Evolutionary conservation across 2,888 invertebrate genomes (phyloP).

Genomic region (Buathra laborator): DNA sequence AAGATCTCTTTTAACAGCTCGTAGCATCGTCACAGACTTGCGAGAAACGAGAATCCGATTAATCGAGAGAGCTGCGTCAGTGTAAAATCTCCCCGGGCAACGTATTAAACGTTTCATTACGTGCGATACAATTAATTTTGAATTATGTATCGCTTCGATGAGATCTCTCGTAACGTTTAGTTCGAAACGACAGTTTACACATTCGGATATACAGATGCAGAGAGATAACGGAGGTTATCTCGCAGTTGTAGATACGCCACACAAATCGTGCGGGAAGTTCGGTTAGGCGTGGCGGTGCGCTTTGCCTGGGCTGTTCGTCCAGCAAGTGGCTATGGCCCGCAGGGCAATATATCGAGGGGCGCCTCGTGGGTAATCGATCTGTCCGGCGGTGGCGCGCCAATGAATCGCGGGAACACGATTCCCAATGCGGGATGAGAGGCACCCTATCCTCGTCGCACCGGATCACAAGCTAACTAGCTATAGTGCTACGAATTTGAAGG

Average conservation of each 20-base stretch:
- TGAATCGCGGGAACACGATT: slow-evolving; percentile 79
- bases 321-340: slow-evolving; percentile 62
- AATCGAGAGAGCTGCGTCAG: too few species aligned
- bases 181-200: neutral
- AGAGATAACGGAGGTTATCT: slow-evolving; percentile 27
- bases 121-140: too few species aligned
- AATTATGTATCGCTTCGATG: neutral
- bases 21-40: too few species aligned
- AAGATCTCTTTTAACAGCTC: too few species aligned
- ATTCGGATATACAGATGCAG: slow-evolving; percentile 23
- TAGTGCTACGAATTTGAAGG: slow-evolving; percentile 16
- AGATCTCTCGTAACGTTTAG: slow-evolving; percentile 7
- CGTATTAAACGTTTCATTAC: too few species aligned
- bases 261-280: slow-evolving; percentile 63
- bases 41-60: too few species aligned
- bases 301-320: slow-evolving; percentile 60
- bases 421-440: slow-evolving; percentile 52
- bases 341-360: slow-evolving; percentile 70
- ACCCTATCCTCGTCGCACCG: slow-evolving; percentile 43
- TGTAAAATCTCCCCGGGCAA: too few species aligned
- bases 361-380: slow-evolving; percentile 79
- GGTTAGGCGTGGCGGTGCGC: slow-evolving; percentile 62
- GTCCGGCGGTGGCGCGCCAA: slow-evolving; percentile 78
- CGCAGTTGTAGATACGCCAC: slow-evolving; percentile 40
- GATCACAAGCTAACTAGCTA: slow-evolving; percentile 36